These are phyloP conservation scores for Pheosia tremula DNA, from an alignment of 2,888 invertebrate species.

Conservation along the genomic window DNA sequence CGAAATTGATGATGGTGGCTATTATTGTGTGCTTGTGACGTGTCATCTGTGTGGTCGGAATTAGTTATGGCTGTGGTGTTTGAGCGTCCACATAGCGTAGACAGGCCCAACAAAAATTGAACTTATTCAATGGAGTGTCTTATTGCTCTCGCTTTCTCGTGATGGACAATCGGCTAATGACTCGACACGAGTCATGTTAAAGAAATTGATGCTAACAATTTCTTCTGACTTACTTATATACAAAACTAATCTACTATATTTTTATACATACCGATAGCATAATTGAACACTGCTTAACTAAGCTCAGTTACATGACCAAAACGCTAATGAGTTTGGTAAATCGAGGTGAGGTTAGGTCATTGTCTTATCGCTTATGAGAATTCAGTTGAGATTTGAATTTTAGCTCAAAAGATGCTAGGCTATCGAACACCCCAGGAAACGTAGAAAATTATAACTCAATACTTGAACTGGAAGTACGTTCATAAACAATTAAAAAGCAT, in stretches of 20 bases:
- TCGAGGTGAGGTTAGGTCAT: neutral
- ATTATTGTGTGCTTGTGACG: conserved; percentile 52
- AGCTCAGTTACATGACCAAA: neutral
- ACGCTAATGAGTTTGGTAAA: neutral
- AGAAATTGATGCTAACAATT: no score
- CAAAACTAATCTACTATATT: neutral
- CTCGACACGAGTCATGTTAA: conserved; percentile 16
- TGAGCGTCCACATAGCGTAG: conserved; percentile 42
- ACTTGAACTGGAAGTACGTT: no score
- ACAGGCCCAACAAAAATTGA: conserved; percentile 58
- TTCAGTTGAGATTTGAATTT: neutral
- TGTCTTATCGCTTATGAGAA: neutral
- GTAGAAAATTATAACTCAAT: no score
- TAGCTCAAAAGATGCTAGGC: no score
- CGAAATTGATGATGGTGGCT: conserved; percentile 61
- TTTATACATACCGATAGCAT: neutral
- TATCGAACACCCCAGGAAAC: no score
- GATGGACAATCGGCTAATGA: conserved; percentile 36
- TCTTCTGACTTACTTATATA: no score
- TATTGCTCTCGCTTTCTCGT: conserved; percentile 57
- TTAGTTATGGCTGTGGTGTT: conserved; percentile 45
- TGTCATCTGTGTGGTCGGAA: conserved; percentile 53
- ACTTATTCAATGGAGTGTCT: conserved; percentile 53
- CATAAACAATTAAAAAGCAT: no score
- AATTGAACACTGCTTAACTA: neutral